Percentiles rank a stretch among this genome's conserved stretches.
phyloP scores from a whole-genome alignment of 2,113 vertebrate species.

The Clarias magur region DNA sequence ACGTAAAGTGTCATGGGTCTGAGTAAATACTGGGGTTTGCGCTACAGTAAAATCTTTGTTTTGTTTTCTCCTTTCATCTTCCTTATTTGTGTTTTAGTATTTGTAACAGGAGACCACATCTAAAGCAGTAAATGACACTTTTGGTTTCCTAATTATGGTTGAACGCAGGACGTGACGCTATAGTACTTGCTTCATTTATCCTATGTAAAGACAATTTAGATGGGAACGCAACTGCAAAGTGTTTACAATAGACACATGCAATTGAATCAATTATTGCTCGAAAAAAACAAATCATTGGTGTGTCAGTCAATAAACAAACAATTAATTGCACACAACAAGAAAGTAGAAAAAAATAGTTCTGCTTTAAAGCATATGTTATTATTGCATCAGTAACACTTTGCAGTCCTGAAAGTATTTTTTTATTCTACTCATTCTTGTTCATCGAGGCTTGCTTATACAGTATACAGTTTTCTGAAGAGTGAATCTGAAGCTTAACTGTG shows the following conservation, averaged over 20 bases:
- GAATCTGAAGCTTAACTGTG: too few species aligned
- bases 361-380: too few species aligned
- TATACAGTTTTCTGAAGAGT: too few species aligned
- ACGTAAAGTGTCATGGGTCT: constrained; percentile 42
- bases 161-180: neutral
- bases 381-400: neutral
- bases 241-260: neutral
- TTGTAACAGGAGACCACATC: neutral
- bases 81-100: neutral
- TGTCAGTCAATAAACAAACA: neutral
- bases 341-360: neutral
- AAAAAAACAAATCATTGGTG: neutral
- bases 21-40: constrained; percentile 58
- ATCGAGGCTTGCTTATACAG: too few species aligned
- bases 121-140: neutral
- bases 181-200: neutral
- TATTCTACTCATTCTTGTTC: too few species aligned
- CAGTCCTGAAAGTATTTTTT: neutral
- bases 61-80: constrained; percentile 9
- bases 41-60: constrained; percentile 8
- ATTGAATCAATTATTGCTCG: neutral
- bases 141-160: neutral
- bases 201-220: neutral
- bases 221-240: neutral
- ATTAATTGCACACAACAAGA: neutral